These are phyloP conservation scores for Drosophila anceps DNA, from an alignment of 2,888 invertebrate species.

Conservation along the genomic window DNA sequence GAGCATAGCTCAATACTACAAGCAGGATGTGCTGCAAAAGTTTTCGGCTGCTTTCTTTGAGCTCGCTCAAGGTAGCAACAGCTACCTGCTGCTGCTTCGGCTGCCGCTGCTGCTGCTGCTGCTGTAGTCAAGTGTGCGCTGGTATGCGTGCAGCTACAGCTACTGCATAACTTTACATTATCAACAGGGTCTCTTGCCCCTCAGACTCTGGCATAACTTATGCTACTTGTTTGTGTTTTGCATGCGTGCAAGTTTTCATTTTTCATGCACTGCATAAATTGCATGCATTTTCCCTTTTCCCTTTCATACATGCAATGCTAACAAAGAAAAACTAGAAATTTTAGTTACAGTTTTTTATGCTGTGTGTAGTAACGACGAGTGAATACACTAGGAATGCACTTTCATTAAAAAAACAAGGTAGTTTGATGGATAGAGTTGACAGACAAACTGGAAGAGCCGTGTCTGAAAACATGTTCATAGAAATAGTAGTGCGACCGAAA, in stretches of 20 bases:
- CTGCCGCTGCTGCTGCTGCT: conserved; percentile 14
- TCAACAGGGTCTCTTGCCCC: conserved; percentile 14
- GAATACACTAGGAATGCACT: background rate
- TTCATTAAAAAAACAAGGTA: no score
- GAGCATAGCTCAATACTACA: conserved; percentile 40
- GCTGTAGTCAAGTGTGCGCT: background rate
- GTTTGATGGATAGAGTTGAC: no score
- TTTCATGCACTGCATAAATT: conserved; percentile 72
- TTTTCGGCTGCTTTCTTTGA: conserved; percentile 39
- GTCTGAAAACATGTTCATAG: no score
- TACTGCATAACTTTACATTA: conserved; percentile 52
- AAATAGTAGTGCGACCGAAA: no score
- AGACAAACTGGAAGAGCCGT: no score
- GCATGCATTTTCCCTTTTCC: conserved; percentile 55
- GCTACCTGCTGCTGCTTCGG: conserved; percentile 19
- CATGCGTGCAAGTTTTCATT: conserved; percentile 71
- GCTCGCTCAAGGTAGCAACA: conserved; percentile 17
- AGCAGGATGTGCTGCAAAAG: conserved; percentile 27
- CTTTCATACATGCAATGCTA: conserved; percentile 13
- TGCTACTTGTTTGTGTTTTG: conserved; percentile 40
- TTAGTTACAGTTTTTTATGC: background rate
- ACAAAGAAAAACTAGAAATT: conserved; percentile 16
- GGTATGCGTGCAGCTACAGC: background rate
- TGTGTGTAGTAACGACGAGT: background rate
- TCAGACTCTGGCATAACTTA: background rate